phyloP scores from a whole-genome alignment of 2,113 vertebrate genomes.

The Nothocercus julius region DNA sequence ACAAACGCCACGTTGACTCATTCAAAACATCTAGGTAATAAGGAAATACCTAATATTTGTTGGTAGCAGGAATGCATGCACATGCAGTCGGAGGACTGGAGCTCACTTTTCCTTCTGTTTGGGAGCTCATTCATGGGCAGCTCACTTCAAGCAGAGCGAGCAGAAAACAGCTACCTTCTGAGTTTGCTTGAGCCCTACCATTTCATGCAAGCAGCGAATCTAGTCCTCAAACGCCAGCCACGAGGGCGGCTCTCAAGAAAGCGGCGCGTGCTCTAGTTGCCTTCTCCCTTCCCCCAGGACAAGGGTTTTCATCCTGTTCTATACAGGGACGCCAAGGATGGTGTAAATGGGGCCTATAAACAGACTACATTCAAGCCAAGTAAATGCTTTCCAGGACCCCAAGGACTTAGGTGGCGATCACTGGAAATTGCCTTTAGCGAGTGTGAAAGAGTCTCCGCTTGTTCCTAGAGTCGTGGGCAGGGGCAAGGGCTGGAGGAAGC shows the following conservation, averaged over 20 bases:
- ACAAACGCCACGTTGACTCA: background rate
- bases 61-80: background rate
- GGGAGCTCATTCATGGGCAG: background rate
- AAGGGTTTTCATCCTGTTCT: background rate
- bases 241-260: background rate
- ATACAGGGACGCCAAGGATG: background rate
- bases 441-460: background rate
- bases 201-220: background rate
- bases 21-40: background rate
- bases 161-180: background rate
- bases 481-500: background rate
- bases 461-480: background rate
- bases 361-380: background rate
- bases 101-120: constrained; percentile 16
- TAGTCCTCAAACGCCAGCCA: background rate
- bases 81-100: background rate
- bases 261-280: background rate
- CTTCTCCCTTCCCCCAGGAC: background rate
- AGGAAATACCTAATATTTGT: background rate
- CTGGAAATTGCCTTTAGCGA: background rate
- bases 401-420: background rate
- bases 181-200: background rate
- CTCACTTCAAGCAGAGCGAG: background rate
- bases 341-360: background rate
- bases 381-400: background rate